These are phyloP conservation scores for Manis pentadactyla DNA, from an alignment of 2,797 vertebrate genomes.

Conservation along the genomic window DNA sequence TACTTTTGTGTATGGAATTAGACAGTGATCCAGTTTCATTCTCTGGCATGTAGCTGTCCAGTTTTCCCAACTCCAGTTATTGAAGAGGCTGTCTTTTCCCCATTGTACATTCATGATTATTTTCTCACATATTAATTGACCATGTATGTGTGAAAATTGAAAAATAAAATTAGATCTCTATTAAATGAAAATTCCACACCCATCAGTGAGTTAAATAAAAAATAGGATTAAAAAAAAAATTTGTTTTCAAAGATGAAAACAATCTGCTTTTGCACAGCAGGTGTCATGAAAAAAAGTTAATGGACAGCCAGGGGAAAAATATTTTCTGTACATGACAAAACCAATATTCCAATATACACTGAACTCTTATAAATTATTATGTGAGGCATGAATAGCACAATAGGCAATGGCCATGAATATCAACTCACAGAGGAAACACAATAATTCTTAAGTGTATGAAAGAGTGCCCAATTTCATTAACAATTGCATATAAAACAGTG, in stretches of 20 bases:
- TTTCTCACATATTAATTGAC: no score
- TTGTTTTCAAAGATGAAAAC: background rate
- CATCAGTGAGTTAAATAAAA: no score
- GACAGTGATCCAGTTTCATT: no score
- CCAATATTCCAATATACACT: background rate
- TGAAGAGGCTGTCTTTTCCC: no score
- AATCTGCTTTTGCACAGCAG: background rate
- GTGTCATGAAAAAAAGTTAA: background rate
- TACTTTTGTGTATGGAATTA: no score
- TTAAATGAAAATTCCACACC: background rate
- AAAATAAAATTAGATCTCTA: background rate
- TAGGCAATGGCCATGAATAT: background rate
- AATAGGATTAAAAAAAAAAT: no score
- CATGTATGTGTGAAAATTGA: no score
- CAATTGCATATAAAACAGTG: background rate
- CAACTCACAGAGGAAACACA: background rate
- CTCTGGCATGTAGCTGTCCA: no score
- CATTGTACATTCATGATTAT: no score
- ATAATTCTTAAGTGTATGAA: background rate
- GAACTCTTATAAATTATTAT: background rate
- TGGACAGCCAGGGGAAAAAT: background rate
- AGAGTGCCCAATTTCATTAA: background rate
- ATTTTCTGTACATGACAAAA: background rate
- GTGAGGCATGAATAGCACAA: background rate
- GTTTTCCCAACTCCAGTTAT: no score